Evolutionary conservation across 2,797 vertebrate genomes (phyloP), one percentile per base, ranked within the genome.

Genomic region (Sciurus carolinensis): DNA sequence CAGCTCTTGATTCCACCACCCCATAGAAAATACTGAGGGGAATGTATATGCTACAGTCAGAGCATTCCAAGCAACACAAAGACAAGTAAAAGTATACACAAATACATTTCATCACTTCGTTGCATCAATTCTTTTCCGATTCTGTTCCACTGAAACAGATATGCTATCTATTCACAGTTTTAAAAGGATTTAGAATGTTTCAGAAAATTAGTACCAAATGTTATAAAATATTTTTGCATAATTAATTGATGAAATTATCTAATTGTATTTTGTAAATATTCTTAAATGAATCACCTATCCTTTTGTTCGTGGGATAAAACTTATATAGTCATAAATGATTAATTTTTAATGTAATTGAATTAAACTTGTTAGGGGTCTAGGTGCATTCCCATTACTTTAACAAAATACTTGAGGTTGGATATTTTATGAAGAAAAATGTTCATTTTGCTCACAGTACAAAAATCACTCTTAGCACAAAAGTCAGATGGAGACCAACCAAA

Each of bases 191-290:
- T 33, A 33, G 26, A 39, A 18, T 9, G 13, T 8, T 69, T 73
- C 42, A 26, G 28, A 96, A 22, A 93, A 86, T 87, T 57, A 47
- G 42, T 57, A 62, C 47, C 30, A 83, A 79, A 52, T 73, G 14
- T n/a, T 85, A 66, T 81, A 33, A 83, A 95, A 76, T 44, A 50
- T 0, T 87, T 87, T 89, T 33, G 30, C 76, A 26, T 50, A 89
- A 94, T 66, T 87, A 87, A 87, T 64, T 69, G 26, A 76, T 54
- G 47, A 44, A 85, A 92, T 87, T 87, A 66, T 77, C 22, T 84
- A 80, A 59, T 10, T 94, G 26, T 42, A 33, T 66, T 87, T 82
- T 87, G 79, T 82, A 87, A 87, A 77, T 87, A 59, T 47, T 4
- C 17, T 72, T 52, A 62, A 80, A 62, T 47, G 90, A 52, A 75